Evolutionary conservation across 2,113 vertebrate species (phyloP), one percentile per base, ranked within the genome.

Genomic region (Aegotheles bennettii): DNA sequence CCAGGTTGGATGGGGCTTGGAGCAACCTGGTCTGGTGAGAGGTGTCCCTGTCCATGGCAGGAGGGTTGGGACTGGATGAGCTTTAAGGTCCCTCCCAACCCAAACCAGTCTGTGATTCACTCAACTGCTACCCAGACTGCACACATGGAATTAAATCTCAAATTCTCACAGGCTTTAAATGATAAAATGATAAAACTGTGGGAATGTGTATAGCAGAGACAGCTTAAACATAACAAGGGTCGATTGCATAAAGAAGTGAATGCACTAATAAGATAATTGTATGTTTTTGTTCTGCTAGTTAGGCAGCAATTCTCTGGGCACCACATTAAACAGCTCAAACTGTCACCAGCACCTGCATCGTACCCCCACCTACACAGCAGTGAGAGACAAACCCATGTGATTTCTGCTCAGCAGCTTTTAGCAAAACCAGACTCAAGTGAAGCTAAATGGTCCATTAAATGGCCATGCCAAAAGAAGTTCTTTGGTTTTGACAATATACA

Each of bases 291-390:
- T 75, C 48, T 93, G 82, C 76, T 65, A 82, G 45, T 6, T 51
- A 96, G 92, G 81, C 90, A 93, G 90, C 67, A 86, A 84, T 97
- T 97, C 74, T 87, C 59, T 50, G 70, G 86, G 91, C 92, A 95
- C 63, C 21, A 76, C 89, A 69, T 95, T 89, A 95, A 97, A 75
- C 84, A 97, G 91, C 54, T 93, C 94, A 89, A 95, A 93, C 50
- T 92, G 90, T 59, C 93, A 97, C 92, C 92, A 96, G 76, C 95
- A 98, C 96, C 97, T 97, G 95, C 93, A 95, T 50, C 10, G 2
- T 94, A 73, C 15, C 19, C 92, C 83, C 96, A 97, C 74, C 87
- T 85, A 94, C 94, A 90, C 54, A 90, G 80, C 92, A 95, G 3
- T 36, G 65, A 91, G 89, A 97, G 81, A 91, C 73, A 96, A 97